Percentiles rank a stretch among this genome's conserved stretches.
These are phyloP conservation scores for Drosophila repletoides DNA, from an alignment of 1,140 invertebrate species.

Conservation along the genomic window DNA sequence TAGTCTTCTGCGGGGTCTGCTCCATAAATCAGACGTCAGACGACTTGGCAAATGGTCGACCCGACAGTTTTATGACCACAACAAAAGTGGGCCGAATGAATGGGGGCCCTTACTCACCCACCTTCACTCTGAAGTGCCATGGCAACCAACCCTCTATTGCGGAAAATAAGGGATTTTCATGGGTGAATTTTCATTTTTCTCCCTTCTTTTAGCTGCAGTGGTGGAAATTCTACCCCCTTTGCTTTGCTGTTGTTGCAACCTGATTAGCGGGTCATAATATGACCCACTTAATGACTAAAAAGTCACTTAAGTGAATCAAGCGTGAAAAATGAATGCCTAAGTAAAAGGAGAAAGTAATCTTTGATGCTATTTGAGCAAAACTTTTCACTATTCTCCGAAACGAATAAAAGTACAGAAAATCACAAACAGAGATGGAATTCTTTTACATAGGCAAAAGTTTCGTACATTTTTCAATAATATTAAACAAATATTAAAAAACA, in stretches of 20 bases:
- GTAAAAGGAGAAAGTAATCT: not conserved
- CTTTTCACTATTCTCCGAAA: too few species aligned
- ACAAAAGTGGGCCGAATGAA: conserved; percentile 27
- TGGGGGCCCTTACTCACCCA: not conserved
- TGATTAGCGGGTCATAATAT: conserved; percentile 45
- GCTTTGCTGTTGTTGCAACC: conserved; percentile 3
- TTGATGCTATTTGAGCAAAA: not conserved
- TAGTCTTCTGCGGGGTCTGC: conserved; percentile 8
- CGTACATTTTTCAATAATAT: too few species aligned
- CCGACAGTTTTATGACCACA: conserved; percentile 72
- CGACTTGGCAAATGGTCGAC: conserved; percentile 57
- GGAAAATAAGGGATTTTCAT: conserved; percentile 2
- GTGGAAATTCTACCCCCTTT: too few species aligned
- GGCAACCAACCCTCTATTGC: conserved; percentile 26
- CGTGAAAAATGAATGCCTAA: not conserved
- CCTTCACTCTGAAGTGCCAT: not conserved
- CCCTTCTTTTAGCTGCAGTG: conserved; percentile 4
- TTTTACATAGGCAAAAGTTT: too few species aligned
- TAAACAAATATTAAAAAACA: too few species aligned
- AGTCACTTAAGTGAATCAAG: not conserved
- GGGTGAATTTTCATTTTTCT: too few species aligned
- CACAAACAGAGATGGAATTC: too few species aligned
- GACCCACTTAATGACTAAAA: conserved; percentile 35
- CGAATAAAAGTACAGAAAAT: too few species aligned
- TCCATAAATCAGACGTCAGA: conserved; percentile 57